These are phyloP conservation scores for Tapirus indicus DNA, from an alignment of 2,797 vertebrate genomes.

Conservation along the genomic window DNA sequence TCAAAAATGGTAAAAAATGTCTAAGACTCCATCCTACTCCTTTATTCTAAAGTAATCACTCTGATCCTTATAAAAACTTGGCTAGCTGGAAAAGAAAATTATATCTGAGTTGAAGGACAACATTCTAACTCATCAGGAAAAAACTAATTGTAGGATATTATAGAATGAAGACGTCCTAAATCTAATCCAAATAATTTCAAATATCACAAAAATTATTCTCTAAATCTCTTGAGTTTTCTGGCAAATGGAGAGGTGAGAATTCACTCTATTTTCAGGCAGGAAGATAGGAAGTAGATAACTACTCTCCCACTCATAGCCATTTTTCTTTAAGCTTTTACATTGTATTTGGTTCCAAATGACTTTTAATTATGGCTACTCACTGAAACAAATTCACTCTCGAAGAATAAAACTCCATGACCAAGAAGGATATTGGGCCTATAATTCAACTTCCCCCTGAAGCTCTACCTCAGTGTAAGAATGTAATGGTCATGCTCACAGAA, in stretches of 20 bases:
- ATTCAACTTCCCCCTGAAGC: not conserved
- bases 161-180: not conserved
- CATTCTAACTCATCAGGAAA: not conserved
- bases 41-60: not conserved
- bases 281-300: not conserved
- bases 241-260: not conserved
- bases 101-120: not conserved
- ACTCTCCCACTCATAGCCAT: not conserved
- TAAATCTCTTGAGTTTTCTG: not conserved
- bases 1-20: slow-evolving; percentile 2
- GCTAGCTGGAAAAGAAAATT: not conserved
- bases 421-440: not conserved
- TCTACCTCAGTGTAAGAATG: not conserved
- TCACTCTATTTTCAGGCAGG: not conserved
- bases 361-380: not conserved
- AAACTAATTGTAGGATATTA: not conserved
- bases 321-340: not conserved
- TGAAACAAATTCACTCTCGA: not conserved
- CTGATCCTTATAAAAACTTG: not conserved
- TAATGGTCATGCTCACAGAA: not conserved
- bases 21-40: not conserved
- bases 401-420: not conserved
- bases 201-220: not conserved
- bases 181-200: not conserved
- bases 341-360: not conserved